A percentile compares a stretch with the other conserved stretches of the same genome.
These are phyloP conservation scores for Phoxinus phoxinus DNA, from an alignment of 2,113 vertebrate genomes.

Conservation along the genomic window DNA sequence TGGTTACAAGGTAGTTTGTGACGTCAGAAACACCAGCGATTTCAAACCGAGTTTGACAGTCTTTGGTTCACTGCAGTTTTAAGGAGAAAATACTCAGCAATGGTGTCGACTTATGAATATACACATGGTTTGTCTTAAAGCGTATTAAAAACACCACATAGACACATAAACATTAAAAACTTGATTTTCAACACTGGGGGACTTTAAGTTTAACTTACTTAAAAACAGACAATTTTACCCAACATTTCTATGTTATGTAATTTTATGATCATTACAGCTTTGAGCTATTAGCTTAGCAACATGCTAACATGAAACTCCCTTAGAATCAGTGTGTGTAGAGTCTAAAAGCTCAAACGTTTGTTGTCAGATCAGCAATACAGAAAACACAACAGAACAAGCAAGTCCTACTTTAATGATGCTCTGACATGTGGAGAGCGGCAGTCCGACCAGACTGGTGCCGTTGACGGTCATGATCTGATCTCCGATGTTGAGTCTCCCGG, in stretches of 20 bases:
- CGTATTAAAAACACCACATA: too few relatives aligned
- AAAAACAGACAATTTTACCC: neutral
- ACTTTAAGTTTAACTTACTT: neutral
- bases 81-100: too few relatives aligned
- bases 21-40: too few relatives aligned
- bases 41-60: too few relatives aligned
- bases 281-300: neutral
- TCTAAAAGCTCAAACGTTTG: neutral
- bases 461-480: slow-evolving; percentile 99
- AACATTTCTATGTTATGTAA: neutral
- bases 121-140: too few relatives aligned
- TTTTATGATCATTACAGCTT: neutral
- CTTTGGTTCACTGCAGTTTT: too few relatives aligned
- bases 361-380: neutral
- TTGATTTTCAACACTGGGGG: too few relatives aligned
- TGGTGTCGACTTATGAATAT: too few relatives aligned
- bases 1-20: too few relatives aligned
- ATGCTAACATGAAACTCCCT: neutral
- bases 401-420: slow-evolving; percentile 94
- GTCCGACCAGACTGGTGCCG: slow-evolving; percentile 94
- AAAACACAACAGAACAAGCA: neutral
- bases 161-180: too few relatives aligned
- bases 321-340: neutral
- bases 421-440: slow-evolving; percentile 95
- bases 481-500: slow-evolving; percentile 93